Base-by-base conservation (phyloP, 2,888 invertebrate species). In the Napeogenes sylphis region DNA sequence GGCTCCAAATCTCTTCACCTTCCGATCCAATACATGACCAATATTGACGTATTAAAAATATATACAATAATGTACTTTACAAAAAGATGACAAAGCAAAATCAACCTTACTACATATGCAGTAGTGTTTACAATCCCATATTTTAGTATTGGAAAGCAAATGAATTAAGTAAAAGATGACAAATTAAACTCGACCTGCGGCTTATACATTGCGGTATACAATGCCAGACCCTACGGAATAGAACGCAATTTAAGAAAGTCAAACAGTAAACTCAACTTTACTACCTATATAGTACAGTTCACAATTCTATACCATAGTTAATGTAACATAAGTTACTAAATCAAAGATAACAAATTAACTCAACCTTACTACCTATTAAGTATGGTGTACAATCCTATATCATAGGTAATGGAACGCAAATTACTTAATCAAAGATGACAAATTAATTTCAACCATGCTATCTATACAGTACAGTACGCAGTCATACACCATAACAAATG, bases 391-490 rank as follows among this genome's bases (percentile, higher is more conserved):
- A 32, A n/a, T 32, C 33, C 33, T 35, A 45, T 56, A 88, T 89
- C 83, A 94, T 88, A 77, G 98, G 98, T 87, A 99, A 99, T 75
- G 97, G 95, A 0, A 95, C 51, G 8, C 51, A 30, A 30, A 30
- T 30, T 21, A 3, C 6, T 12, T 30, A 30, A 30, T 4, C 2
- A 46, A 14, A n/a, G 13, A 14, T 46, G 4, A n/a, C 2, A 46
- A 46, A 12, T 4, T 12, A n/a, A 46, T 6, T 46, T 46, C n/a
- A 12, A 21, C 21, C 21, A 21, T 21, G 21, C 21, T 21, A 21
- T 21, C 21, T 21, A 21, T 1, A 21, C 21, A 21, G 21, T 21
- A 21, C 21, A 1, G 21, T 21, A 21, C 21, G 21, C 21, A 21
- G 21, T 21, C 21, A 21, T 21, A 21, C 21, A 21, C 21, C 21